A percentile compares a stretch with the other conserved stretches of the same genome.
These are phyloP conservation scores for Lepidothrix coronata DNA, from an alignment of 2,113 vertebrate genomes.

Conservation along the genomic window DNA sequence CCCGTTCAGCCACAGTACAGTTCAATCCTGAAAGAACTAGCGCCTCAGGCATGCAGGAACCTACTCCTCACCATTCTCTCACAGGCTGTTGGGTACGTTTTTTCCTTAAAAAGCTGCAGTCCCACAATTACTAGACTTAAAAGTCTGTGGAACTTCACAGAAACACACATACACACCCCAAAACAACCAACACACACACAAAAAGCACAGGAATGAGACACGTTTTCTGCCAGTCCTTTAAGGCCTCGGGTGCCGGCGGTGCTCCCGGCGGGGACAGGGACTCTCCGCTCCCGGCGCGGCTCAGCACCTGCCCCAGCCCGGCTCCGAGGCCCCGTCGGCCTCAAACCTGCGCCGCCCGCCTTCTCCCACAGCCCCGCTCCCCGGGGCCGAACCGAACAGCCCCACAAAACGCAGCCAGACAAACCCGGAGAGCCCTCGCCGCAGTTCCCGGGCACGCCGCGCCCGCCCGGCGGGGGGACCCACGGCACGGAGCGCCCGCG, in stretches of 20 bases:
- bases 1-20: not conserved
- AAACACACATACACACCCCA: not conserved
- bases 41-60: not conserved
- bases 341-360: not conserved
- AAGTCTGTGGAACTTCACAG: not conserved
- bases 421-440: not conserved
- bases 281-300: no score
- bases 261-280: not conserved
- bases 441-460: not conserved
- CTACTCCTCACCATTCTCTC: not conserved
- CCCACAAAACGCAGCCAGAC: not conserved
- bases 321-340: not conserved
- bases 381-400: not conserved
- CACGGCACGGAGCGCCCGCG: not conserved
- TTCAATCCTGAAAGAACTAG: not conserved
- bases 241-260: not conserved
- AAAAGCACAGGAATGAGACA: accelerated
- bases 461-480: not conserved
- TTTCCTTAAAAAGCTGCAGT: not conserved
- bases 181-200: no score
- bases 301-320: not conserved
- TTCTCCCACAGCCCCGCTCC: not conserved
- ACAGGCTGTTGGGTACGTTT: no score
- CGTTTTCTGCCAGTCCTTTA: not conserved
- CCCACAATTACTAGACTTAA: not conserved